Percentiles rank a stretch among this genome's conserved stretches.
Evolutionary conservation across 2,113 vertebrate species (phyloP).

Genomic region (Arvicanthis niloticus): DNA sequence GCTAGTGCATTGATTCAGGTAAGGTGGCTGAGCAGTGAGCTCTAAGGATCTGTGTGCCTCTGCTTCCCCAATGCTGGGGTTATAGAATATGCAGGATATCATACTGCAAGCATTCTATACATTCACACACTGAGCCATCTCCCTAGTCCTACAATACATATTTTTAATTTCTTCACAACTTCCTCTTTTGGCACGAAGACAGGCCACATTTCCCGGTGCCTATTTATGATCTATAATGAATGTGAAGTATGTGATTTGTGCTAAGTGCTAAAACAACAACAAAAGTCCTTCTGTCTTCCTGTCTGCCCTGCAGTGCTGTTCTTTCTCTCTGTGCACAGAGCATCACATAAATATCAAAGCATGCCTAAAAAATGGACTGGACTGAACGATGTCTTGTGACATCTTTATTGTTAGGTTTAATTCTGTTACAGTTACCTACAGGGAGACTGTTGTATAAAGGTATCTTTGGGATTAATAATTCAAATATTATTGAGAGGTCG

Average conservation of each 20-base stretch:
- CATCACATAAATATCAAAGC: neutral
- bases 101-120: neutral
- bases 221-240: neutral
- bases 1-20: neutral
- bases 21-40: neutral
- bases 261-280: neutral
- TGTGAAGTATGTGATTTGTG: neutral
- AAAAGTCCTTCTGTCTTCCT: neutral
- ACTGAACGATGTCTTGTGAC: neutral
- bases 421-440: slow-evolving; percentile 31
- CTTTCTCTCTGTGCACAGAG: neutral
- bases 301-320: neutral
- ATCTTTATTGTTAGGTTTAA: neutral
- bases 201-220: neutral
- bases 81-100: neutral
- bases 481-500: neutral
- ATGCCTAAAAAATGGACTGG: neutral
- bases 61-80: neutral
- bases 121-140: neutral
- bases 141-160: neutral
- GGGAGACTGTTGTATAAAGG: neutral
- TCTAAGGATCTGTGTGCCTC: neutral
- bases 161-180: neutral
- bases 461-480: slow-evolving; percentile 30
- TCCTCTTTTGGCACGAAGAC: neutral